These are phyloP conservation scores for Coelogynopora nodosa DNA, from an alignment of 2,888 invertebrate genomes.

Conservation along the genomic window DNA sequence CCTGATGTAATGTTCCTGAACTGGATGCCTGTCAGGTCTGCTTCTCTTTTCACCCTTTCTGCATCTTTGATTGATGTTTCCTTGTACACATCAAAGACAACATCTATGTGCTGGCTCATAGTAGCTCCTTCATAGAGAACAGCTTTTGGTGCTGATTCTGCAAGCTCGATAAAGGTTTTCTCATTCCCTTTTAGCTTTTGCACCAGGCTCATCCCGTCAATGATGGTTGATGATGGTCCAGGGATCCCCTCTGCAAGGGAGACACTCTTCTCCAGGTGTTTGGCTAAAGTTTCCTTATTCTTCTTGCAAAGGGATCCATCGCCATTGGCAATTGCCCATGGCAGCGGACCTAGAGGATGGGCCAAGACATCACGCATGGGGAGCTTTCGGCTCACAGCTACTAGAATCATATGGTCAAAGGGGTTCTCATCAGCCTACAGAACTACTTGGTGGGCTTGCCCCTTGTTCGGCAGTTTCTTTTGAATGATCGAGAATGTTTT, in stretches of 20 bases:
- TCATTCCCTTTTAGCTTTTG: background rate
- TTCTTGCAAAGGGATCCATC: slow-evolving; percentile 20
- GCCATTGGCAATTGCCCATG: slow-evolving; percentile 22
- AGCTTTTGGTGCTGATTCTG: slow-evolving; percentile 23
- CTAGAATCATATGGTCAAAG: slow-evolving; percentile 42
- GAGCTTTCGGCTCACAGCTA: slow-evolving; percentile 40
- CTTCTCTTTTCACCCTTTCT: slow-evolving; percentile 14
- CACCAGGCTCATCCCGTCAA: slow-evolving; percentile 32
- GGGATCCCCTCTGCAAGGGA: slow-evolving; percentile 33
- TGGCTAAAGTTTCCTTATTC: background rate
- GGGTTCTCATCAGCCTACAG: slow-evolving; percentile 43
- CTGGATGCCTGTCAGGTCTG: slow-evolving; percentile 29
- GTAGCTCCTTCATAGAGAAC: background rate
- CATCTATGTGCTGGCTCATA: background rate
- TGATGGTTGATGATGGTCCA: slow-evolving; percentile 16
- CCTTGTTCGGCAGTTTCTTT: slow-evolving; percentile 8
- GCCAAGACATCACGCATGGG: slow-evolving; percentile 40
- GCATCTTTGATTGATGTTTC: slow-evolving; percentile 22
- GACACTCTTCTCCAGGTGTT: slow-evolving; percentile 17
- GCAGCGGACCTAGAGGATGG: slow-evolving; percentile 40
- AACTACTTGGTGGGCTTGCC: slow-evolving; percentile 35
- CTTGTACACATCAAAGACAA: slow-evolving; percentile 19
- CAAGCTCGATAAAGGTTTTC: background rate
- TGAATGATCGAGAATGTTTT: slow-evolving; percentile 46
- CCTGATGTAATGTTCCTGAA: slow-evolving; percentile 32